phyloP scores from a whole-genome alignment of 2,797 vertebrate species.

The Mycteria americana region DNA sequence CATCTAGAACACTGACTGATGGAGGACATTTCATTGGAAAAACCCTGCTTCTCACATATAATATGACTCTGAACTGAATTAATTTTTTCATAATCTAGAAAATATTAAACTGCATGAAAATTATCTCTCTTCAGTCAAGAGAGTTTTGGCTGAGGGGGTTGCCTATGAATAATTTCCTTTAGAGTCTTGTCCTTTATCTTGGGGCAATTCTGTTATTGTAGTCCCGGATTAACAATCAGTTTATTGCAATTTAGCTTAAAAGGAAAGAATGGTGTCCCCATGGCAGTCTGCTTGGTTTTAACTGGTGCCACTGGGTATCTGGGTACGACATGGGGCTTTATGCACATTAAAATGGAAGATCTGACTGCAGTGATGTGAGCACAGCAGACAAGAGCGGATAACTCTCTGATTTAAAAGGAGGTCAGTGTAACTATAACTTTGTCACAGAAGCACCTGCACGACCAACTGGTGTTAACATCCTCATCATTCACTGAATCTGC shows the following conservation, averaged over 20 bases:
- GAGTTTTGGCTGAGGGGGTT: not conserved
- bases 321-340: not conserved
- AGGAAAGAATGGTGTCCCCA: not conserved
- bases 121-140: not conserved
- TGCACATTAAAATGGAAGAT: not conserved
- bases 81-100: constrained; percentile 7
- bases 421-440: not conserved
- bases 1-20: not conserved
- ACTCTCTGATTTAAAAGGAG: not conserved
- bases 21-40: not conserved
- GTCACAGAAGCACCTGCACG: not conserved
- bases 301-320: not conserved
- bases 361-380: not conserved
- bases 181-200: not conserved
- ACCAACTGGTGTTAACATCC: not conserved
- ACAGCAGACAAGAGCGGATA: not conserved
- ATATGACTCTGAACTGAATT: not conserved
- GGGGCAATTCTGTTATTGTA: not conserved
- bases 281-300: not conserved
- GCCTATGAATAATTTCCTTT: not conserved
- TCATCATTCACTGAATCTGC: not conserved
- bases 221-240: not conserved
- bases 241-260: not conserved
- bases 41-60: not conserved
- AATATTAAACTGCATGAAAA: not conserved